Base-by-base conservation (phyloP, 2,888 invertebrate species). In the Drosophila crucigera region DNA sequence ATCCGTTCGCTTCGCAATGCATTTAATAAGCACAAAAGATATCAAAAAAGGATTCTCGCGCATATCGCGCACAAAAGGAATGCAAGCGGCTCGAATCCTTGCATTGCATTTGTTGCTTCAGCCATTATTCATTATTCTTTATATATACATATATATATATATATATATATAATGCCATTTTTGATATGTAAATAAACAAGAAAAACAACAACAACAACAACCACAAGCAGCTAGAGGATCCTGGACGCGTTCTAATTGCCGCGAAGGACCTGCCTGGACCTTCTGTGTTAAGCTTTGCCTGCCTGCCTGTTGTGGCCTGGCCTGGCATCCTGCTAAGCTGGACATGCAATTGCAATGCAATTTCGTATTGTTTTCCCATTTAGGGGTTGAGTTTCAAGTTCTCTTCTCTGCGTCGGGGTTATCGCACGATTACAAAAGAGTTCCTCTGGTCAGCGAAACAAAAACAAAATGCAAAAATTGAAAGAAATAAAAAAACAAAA, bases 361-460 rank as follows among this genome's bases (percentile, higher is more conserved):
- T 68, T 79, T 70, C 74, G 75, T 68, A 77, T 73, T 74, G 76
- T 81, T 73, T 60, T 60, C 54, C 52, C 50, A 41, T 58, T 85
- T 84, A 85, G 53, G 85, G 85, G 85, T 86, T 89, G 87, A 76
- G 83, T 86, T 86, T 86, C 85, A 80, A 84, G 85, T 86, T 89
- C 71, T 80, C 67, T 70, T 50, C 73, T 78, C 61, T 50, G n/a
- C 65, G 68, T 53, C 79, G 83, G 87, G 89, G 91, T 90, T 91
- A 90, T 90, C 87, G 90, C 68, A 83, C 90, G 90, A 91, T 83
- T 83, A 90, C 91, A 90, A 90, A 89, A 83, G 89, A 90, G 83
- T 90, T 89, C 84, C 90, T 80, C 64, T 88, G 84, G 85, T 90
- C 87, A 88, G 61, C 54, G n/a, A 50, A 65, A 54, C 47, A 70